These are phyloP conservation scores for Chrysomallon squamiferum DNA, from an alignment of 1,140 invertebrate species.

Conservation along the genomic window DNA sequence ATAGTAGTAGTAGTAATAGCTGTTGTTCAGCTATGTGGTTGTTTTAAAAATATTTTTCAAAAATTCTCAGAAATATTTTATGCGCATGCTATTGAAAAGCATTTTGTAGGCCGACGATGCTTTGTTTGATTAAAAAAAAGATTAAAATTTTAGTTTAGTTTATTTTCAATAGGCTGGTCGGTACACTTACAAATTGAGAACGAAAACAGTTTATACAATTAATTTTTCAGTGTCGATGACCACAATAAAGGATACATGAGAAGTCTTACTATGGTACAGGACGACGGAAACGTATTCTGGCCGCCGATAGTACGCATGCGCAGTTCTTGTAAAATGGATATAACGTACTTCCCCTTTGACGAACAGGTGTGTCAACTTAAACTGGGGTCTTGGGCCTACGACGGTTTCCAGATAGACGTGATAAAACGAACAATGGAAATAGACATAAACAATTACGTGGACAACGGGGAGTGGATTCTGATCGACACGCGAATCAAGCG, in stretches of 20 bases:
- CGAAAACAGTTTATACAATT: too few species aligned
- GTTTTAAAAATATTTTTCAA: too few species aligned
- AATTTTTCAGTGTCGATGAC: constrained; percentile 66
- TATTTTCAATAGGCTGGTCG: too few species aligned
- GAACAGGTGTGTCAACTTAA: constrained; percentile 97
- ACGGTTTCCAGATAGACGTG: constrained; percentile 67
- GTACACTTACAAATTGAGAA: too few species aligned
- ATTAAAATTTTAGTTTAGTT: too few species aligned
- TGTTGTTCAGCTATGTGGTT: too few species aligned
- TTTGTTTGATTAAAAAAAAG: too few species aligned
- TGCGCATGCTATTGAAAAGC: too few species aligned
- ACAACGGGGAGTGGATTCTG: constrained; percentile 59
- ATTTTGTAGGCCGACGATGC: too few species aligned
- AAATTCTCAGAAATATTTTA: too few species aligned
- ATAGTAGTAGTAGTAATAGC: too few species aligned
- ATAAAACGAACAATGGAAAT: constrained; percentile 46
- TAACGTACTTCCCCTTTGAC: constrained; percentile 99
- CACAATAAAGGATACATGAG: constrained; percentile 68
- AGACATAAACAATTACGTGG: constrained; percentile 55
- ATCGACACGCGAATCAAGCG: constrained; percentile 51
- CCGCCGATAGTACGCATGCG: constrained; percentile 69
- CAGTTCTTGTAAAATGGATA: constrained; percentile 88
- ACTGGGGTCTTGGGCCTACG: constrained; percentile 68
- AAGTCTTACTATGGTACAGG: constrained; percentile 64
- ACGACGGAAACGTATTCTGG: constrained; percentile 69